Evolutionary conservation across 1,140 invertebrate species (phyloP), one percentile per base, ranked within the genome.

Genomic region (Ganaspis sp.): DNA sequence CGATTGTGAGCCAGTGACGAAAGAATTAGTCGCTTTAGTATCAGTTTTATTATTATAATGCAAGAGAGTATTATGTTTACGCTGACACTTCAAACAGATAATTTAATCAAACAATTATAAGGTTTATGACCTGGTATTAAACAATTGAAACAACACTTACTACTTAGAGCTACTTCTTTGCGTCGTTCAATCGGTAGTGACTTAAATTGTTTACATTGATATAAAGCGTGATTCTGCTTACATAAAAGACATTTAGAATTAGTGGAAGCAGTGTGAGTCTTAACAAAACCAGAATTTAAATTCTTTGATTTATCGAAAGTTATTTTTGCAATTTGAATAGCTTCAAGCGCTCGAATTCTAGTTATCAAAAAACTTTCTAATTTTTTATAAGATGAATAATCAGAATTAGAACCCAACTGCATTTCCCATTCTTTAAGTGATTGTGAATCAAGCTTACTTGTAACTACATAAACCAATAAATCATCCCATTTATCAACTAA

Each of bases 351-450:
- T 6, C 73, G 53, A 17, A 74, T 74, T 5, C 73, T 40, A 11
- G 21, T 69, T 6, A 15, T 23, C 34, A 74, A 40, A 40, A 74
- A 74, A 12, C 38, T 38, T 29, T 74, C 15, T 37, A 64, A 58
- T 4, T 64, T 17, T 26, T 34, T 37, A 37, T 64, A 69, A 29
- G 19, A 38, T 37, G 53, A 54, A 69, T 74, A 74, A 4, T 74
- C 53, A 8, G 26, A 64, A 21, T 1, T 64, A 17, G 26, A 26
- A 4, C 53, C 73, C 19, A 74, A 54, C 17, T 37, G 34, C 23
- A 38, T 54, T 19, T 74, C 53, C 53, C 73, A 74, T 37, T 74
- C 73, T 23, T 40, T 74, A n/a, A 45, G 38, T 17, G 53, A 64
- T 12, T 9, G 53, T 37, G 29, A 37, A 40, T 74, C 73, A 15